Conservation (phyloP, 1,140 invertebrate species). For the Apis florea region DNA sequence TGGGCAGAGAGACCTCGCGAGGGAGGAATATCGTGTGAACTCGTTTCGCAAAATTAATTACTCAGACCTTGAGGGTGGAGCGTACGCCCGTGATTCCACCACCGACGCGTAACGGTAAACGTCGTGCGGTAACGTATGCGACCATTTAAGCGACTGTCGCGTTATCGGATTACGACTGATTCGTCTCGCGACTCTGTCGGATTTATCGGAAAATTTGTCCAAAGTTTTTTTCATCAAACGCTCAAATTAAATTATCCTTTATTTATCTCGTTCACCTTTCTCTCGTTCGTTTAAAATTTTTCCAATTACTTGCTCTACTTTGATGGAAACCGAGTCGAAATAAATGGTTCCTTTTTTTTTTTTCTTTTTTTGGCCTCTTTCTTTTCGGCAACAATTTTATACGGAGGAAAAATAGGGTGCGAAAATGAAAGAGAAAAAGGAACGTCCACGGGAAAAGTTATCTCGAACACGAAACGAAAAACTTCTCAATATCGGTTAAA, state of each 20-base stretch:
- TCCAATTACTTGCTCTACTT: too few relatives aligned
- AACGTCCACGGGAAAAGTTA: constrained; percentile 15
- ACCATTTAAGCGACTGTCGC: constrained; percentile 30
- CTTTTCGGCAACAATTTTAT: not conserved
- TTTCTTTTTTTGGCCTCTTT: not conserved
- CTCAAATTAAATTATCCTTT: too few relatives aligned
- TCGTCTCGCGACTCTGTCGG: not conserved
- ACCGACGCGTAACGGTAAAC: constrained; percentile 15
- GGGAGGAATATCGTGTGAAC: constrained; percentile 34
- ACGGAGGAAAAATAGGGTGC: not conserved
- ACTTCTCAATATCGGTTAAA: constrained; percentile 72
- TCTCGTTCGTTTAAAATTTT: too few relatives aligned
- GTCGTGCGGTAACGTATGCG: constrained; percentile 41
- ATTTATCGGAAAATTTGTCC: too few relatives aligned
- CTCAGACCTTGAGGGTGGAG: not conserved
- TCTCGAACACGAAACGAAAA: constrained; percentile 58
- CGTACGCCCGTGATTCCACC: constrained; percentile 30
- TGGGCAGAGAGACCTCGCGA: not conserved
- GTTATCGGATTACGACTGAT: not conserved
- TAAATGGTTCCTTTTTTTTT: too few relatives aligned
- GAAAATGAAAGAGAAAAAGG: constrained; percentile 23
- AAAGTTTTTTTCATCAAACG: too few relatives aligned
- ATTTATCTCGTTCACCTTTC: too few relatives aligned
- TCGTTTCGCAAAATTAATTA: constrained; percentile 53
- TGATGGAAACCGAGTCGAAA: too few relatives aligned